phyloP scores from a whole-genome alignment of 2,888 invertebrate species.

The Nomada fucata region DNA sequence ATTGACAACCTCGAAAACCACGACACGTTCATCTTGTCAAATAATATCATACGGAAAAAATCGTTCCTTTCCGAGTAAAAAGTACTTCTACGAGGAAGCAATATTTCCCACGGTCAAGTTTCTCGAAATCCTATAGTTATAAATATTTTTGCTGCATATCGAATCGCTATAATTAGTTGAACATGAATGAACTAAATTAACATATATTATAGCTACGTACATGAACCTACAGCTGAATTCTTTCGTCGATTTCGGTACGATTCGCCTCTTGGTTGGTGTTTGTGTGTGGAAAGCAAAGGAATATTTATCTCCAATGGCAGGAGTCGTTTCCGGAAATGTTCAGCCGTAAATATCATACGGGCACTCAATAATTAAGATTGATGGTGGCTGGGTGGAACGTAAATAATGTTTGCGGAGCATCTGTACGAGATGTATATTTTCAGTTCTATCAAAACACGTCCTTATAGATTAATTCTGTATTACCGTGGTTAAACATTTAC shows the following conservation, averaged over 20 bases:
- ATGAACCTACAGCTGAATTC: background rate
- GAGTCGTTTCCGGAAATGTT: conserved; percentile 47
- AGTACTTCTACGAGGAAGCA: too few species aligned
- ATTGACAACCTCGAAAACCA: too few species aligned
- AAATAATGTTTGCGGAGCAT: conserved; percentile 27
- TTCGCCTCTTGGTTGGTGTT: background rate
- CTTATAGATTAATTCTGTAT: conserved; percentile 15
- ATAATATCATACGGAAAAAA: too few species aligned
- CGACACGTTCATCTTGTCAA: too few species aligned
- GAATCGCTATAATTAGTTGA: background rate
- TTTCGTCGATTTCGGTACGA: background rate
- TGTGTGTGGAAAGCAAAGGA: background rate
- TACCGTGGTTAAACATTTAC: conserved; percentile 19
- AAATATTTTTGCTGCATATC: background rate
- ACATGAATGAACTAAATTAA: background rate
- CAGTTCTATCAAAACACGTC: conserved; percentile 13
- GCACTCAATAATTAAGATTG: conserved; percentile 57
- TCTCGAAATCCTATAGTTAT: too few species aligned
- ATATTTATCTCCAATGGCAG: conserved; percentile 34
- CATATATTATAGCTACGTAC: background rate
- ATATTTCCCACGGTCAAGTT: too few species aligned
- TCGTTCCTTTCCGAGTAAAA: too few species aligned
- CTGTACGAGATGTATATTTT: conserved; percentile 15
- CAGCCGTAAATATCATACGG: conserved; percentile 34
- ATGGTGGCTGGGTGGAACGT: conserved; percentile 32